These are phyloP conservation scores for Eulemur albifrons DNA, from an alignment of 2,797 vertebrate genomes.

Conservation along the genomic window DNA sequence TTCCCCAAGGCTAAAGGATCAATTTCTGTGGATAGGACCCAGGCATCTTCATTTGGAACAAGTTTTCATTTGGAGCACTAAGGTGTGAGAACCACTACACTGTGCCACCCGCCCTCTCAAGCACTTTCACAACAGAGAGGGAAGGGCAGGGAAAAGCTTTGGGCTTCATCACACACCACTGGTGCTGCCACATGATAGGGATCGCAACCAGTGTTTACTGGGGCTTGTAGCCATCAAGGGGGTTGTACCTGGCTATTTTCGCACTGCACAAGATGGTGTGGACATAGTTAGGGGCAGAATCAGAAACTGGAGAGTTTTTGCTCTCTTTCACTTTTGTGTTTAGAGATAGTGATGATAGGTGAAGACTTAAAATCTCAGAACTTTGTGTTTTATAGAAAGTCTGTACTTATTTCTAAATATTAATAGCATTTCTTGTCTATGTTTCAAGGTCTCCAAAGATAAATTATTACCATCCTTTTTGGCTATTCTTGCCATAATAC, in stretches of 20 bases:
- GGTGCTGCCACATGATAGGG: background rate
- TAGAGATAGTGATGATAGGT: background rate
- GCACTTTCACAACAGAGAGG: background rate
- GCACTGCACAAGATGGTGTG: background rate
- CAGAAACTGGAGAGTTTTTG: background rate
- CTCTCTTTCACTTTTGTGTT: background rate
- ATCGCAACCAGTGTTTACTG: background rate
- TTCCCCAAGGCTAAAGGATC: background rate
- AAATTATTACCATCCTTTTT: background rate
- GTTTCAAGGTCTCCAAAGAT: background rate
- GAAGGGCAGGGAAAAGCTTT: background rate
- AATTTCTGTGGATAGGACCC: background rate
- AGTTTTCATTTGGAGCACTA: background rate
- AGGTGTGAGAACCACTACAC: background rate
- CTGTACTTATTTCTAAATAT: background rate
- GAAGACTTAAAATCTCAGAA: background rate
- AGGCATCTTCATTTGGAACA: background rate
- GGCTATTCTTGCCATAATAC: background rate
- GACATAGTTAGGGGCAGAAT: background rate
- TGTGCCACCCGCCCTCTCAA: background rate
- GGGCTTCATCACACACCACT: background rate
- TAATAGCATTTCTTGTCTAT: background rate
- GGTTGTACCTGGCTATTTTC: background rate
- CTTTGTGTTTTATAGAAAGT: background rate
- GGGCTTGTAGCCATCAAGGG: background rate